Evolutionary conservation across 2,888 invertebrate genomes (phyloP).

Genomic region (Pardosa pseudoannulata): DNA sequence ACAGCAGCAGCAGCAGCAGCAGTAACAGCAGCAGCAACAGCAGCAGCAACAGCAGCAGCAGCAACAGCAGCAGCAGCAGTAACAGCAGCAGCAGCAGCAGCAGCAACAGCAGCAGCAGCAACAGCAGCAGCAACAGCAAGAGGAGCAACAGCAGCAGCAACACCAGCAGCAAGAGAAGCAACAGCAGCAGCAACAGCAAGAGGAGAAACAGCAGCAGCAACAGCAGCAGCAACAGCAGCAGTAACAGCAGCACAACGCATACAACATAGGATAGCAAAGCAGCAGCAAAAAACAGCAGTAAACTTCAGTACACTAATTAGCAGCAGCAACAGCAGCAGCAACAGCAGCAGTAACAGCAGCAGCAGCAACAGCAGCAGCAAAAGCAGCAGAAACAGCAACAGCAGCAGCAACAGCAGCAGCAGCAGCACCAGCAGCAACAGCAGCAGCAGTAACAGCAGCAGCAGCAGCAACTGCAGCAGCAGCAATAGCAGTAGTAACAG

Average conservation of each 20-base stretch:
- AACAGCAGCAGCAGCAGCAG: constrained; percentile 4
- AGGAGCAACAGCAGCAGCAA: too few species aligned
- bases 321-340: background rate
- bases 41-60: background rate
- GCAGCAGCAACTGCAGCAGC: too few species aligned
- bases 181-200: too few species aligned
- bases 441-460: constrained; percentile 14
- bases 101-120: constrained; percentile 8
- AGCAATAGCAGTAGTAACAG: too few species aligned
- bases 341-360: constrained; percentile 25
- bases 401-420: constrained; percentile 24
- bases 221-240: constrained; percentile 18
- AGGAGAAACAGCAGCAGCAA: too few species aligned
- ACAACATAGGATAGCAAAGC: background rate
- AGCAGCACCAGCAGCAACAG: constrained; percentile 1
- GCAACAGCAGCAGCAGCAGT: constrained; percentile 8
- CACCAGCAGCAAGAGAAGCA: too few species aligned
- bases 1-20: constrained; percentile 2
- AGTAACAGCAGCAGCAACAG: background rate
- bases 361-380: constrained; percentile 30
- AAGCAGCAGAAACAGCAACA: too few species aligned
- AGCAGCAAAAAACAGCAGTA: constrained; percentile 12
- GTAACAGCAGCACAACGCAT: background rate
- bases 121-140: background rate
- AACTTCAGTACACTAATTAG: background rate